Conservation (phyloP, 2,797 vertebrate genomes). For the Smutsia gigantea region DNA sequence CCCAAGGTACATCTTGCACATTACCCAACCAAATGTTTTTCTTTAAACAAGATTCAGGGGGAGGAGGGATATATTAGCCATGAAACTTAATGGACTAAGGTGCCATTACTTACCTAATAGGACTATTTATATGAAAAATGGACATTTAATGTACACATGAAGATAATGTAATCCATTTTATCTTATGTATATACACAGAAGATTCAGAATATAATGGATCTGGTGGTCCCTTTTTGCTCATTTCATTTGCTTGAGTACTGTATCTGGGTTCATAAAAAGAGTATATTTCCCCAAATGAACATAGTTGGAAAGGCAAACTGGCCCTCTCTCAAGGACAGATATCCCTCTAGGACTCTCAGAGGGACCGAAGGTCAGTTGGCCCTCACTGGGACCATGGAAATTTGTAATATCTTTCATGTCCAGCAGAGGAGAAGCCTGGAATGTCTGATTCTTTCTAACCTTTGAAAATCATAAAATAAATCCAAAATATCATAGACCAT, state of each 20-base stretch:
- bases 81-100: conserved; percentile 53
- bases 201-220: conserved; percentile 51
- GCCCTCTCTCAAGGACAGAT: conserved; percentile 63
- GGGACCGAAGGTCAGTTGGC: neutral
- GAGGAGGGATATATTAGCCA: conserved; percentile 52
- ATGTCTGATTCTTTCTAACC: conserved; percentile 69
- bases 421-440: conserved; percentile 47
- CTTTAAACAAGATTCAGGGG: conserved; percentile 73
- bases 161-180: conserved; percentile 52
- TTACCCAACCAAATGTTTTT: conserved; percentile 76
- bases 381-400: conserved; percentile 33
- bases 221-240: conserved; percentile 39
- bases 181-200: conserved; percentile 51
- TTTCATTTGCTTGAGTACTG: conserved; percentile 45
- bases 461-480: conserved; percentile 76
- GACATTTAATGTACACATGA: conserved; percentile 58
- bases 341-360: conserved; percentile 20
- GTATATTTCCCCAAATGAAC: conserved; percentile 52
- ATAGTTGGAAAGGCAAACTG: conserved; percentile 41
- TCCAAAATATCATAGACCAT: conserved; percentile 66
- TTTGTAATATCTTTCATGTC: conserved; percentile 47
- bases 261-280: conserved; percentile 63
- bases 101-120: conserved; percentile 69
- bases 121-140: conserved; percentile 70
- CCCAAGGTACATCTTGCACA: conserved; percentile 54